Percentiles rank a stretch among this genome's conserved stretches.
Evolutionary conservation across 2,888 invertebrate genomes (phyloP).

Genomic region (Pelosia muscerda): DNA sequence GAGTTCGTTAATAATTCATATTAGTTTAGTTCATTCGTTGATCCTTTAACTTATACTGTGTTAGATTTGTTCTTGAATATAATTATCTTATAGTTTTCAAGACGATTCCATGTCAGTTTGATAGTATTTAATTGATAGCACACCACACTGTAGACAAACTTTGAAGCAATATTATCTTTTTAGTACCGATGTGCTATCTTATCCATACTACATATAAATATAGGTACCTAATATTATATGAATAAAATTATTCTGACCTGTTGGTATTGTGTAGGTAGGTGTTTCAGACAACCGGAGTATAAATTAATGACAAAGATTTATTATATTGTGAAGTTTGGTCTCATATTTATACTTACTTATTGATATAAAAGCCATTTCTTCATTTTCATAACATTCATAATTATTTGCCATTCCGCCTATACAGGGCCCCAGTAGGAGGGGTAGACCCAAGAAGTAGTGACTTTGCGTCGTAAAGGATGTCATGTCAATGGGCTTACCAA

Average conservation of each 20-base stretch:
- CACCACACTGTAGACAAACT: background rate
- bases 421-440: too few relatives aligned
- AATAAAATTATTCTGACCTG: background rate
- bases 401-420: too few relatives aligned
- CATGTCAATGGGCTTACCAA: too few relatives aligned
- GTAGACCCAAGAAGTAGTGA: too few relatives aligned
- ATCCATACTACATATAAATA: background rate
- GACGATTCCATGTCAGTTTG: background rate
- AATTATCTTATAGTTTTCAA: background rate
- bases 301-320: background rate
- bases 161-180: background rate
- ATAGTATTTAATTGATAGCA: background rate
- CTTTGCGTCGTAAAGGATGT: too few relatives aligned
- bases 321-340: background rate
- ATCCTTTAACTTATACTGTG: constrained; percentile 14
- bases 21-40: constrained; percentile 22
- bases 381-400: too few relatives aligned
- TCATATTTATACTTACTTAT: background rate
- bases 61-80: background rate
- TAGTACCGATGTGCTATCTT: background rate
- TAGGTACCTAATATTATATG: background rate
- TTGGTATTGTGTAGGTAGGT: too few relatives aligned
- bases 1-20: constrained; percentile 31
- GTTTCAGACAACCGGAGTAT: background rate
- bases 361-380: too few relatives aligned